Percentiles rank a stretch among this genome's conserved stretches.
Conservation (phyloP, 1,140 invertebrate genomes). For the Steinernema feltiae region DNA sequence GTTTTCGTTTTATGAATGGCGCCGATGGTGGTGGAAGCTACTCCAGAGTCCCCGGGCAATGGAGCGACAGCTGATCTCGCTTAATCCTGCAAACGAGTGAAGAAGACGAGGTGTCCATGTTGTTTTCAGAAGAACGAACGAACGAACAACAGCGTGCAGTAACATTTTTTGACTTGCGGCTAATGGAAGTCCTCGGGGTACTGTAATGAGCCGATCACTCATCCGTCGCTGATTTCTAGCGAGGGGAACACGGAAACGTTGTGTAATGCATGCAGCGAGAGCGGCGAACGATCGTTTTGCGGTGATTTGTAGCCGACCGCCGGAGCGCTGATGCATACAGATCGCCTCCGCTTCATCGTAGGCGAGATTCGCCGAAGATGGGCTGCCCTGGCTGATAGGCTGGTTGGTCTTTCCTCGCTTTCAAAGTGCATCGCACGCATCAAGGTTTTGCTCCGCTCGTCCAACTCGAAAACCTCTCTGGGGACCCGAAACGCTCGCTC, state of each 20-base stretch:
- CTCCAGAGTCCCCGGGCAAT: background rate
- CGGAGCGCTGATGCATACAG: too few species aligned
- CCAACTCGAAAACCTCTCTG: too few species aligned
- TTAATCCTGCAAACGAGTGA: background rate
- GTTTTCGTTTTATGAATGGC: background rate
- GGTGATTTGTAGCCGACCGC: too few species aligned
- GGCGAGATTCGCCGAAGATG: too few species aligned
- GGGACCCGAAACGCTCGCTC: too few species aligned
- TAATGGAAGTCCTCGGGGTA: background rate
- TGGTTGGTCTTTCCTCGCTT: too few species aligned
- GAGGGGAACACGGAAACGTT: background rate
- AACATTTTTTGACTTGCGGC: background rate
- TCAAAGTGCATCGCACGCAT: too few species aligned
- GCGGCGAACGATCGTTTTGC: too few species aligned
- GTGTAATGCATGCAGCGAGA: too few species aligned
- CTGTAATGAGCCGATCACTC: background rate
- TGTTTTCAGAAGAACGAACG: background rate
- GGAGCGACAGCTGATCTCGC: background rate
- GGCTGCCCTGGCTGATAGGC: too few species aligned
- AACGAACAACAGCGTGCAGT: background rate
- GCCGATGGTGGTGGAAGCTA: background rate
- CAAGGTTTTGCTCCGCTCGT: too few species aligned
- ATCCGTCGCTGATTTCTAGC: background rate
- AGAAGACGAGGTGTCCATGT: background rate
- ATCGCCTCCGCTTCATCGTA: too few species aligned